phyloP scores from a whole-genome alignment of 2,113 vertebrate genomes.

The Pseudorectes ferrugineus region DNA sequence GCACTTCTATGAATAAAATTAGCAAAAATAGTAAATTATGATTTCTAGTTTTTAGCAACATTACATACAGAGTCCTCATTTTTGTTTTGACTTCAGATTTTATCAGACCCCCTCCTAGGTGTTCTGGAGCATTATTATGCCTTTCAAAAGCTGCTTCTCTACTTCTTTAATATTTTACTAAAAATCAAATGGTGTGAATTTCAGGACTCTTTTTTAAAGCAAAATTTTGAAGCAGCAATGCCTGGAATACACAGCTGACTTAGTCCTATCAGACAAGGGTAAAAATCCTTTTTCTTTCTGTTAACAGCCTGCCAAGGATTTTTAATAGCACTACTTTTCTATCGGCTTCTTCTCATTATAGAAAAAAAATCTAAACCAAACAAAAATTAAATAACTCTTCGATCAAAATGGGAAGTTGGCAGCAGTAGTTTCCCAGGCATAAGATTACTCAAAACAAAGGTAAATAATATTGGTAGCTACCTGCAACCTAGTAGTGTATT shows the following conservation, averaged over 20 bases:
- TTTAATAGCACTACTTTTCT: neutral
- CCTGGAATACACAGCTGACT: neutral
- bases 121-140: neutral
- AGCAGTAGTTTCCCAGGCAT: neutral
- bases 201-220: neutral
- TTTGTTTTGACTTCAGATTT: neutral
- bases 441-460: neutral
- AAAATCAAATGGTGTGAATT: neutral
- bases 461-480: neutral
- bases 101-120: neutral
- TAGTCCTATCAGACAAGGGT: neutral
- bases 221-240: neutral
- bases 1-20: neutral
- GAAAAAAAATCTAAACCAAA: neutral
- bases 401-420: neutral
- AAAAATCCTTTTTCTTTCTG: neutral
- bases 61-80: neutral
- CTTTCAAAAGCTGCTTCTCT: constrained; percentile 22
- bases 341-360: neutral
- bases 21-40: neutral
- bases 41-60: neutral
- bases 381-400: neutral
- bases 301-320: neutral
- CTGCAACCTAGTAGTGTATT: neutral
- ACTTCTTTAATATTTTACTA: constrained; percentile 21